Evolutionary conservation across 2,113 vertebrate genomes (phyloP), one percentile per base, ranked within the genome.

Genomic region (Xenotilapia caudafasciata): DNA sequence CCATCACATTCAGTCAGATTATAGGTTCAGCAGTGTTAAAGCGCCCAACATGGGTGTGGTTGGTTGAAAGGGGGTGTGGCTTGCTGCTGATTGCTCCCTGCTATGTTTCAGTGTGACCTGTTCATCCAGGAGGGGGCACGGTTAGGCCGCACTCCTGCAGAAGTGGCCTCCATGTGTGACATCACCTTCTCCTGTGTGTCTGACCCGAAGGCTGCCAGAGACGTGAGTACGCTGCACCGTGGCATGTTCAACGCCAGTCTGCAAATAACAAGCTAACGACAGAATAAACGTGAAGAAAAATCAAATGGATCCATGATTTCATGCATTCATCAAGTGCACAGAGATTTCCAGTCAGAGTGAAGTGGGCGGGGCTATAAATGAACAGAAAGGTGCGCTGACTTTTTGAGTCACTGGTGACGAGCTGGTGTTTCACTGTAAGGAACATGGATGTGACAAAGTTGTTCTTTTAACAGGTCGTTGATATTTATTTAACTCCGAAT

Each of bases 121-220:
- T 99, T 99, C 97, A 97, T 99, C 96, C 98, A 99, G 95, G 99
- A 99, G 92, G 99, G 98, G 7, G 99, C 99, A 89, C 94, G 98
- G 82, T 96, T 99, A 92, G 99, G 99, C 90, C 97, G 99, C 94
- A 99, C 98, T 79, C 98, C 98, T 7, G 99, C 98, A 60, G 98
- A 99, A 95, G 99, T 99, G 23, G 98, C 98, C 17, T 99, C 99
- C 26, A 98, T 97, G 93, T 99, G 99, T 92, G 99, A 99, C 93
- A 99, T 99, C 96, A 99, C 98, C 1, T 99, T 99, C 93, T 98
- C 99, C 92, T 99, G 99, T 19, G 98, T 99, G 33, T 99, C 98
- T 19, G 98, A 99, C 93, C 98, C 98, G 40, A 99, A 99, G 92
- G 98, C 99, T 82, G 98, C 99, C 84, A 97, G 98, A 95, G 99